A percentile compares a stretch with the other conserved stretches of the same genome.
These are phyloP conservation scores for Cyaniris semiargus DNA, from an alignment of 2,888 invertebrate species.

Conservation along the genomic window DNA sequence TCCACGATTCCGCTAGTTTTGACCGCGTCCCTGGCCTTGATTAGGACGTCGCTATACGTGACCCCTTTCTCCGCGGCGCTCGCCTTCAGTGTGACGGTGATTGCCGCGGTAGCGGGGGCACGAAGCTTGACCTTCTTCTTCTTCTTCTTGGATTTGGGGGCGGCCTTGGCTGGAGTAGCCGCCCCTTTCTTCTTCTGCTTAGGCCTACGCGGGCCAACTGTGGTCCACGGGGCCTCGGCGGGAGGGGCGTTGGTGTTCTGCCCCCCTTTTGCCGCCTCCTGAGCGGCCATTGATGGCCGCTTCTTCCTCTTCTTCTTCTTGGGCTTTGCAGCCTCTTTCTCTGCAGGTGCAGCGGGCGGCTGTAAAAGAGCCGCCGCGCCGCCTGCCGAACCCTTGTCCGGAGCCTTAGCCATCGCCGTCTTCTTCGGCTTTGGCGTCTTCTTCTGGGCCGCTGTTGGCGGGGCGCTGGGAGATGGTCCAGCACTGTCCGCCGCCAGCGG, in stretches of 20 bases:
- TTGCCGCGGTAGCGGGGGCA: not conserved
- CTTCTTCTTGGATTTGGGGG: not conserved
- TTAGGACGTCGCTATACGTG: not conserved
- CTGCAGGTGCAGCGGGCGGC: not conserved
- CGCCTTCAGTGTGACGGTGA: not conserved
- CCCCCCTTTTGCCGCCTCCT: not conserved
- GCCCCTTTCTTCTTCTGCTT: not conserved
- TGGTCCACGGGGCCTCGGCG: constrained; percentile 17
- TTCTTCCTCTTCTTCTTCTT: not conserved
- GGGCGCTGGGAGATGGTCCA: no score
- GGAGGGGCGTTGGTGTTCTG: not conserved
- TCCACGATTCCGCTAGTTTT: not conserved
- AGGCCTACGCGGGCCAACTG: not conserved
- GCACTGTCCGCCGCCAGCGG: not conserved
- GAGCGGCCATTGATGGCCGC: constrained; percentile 19
- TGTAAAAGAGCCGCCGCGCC: not conserved
- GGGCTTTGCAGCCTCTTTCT: not conserved
- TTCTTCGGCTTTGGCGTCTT: not conserved
- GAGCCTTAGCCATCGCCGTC: not conserved
- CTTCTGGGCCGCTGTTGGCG: not conserved
- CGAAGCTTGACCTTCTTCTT: not conserved
- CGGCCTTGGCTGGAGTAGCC: not conserved
- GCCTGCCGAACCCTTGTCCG: not conserved
- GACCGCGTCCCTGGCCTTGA: not conserved
- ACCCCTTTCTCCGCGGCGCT: not conserved